Base-by-base conservation (phyloP, 2,797 vertebrate species). In the Taeniopygia guttata region DNA sequence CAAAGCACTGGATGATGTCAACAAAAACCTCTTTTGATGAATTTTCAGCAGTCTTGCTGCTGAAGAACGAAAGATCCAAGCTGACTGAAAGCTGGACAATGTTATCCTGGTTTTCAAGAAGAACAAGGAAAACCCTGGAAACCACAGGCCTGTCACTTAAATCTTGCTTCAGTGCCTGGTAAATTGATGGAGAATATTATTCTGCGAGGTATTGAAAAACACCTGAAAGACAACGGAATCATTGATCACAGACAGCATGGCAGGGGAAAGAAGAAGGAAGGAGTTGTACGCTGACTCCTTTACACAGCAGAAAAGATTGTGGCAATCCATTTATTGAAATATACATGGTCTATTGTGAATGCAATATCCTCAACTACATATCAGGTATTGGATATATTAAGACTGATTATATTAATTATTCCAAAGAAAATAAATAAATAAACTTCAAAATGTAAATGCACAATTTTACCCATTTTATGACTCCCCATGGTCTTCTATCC, bases 1-100 rank as follows among this genome's bases (percentile, higher is more conserved):
- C 42, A 48, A 62, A 42, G 18, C 0, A 0, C 11, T 48, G 14
- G 11, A 18, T 30, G 6, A 26, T 34, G 20, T 18, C 5, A 30
- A 21, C 26, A 30, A 46, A 46, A 60, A 30, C 2, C 4, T 46
- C 13, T 62, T 46, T 25, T 0, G 0, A 21, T 40, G 25, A 77
- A 34, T 34, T 86, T 86, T 86, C 40, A 77, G 6, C 8, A 46
- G 11, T 21, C 14, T 48, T 46, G 42, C 3, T 27, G 22, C 29
- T 79, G 34, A 79, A 46, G 42, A 55, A 9, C n/a, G 66, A 62
- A 34, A 54, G 4, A 11, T 30, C 13, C 7, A 25, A 69, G 16
- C 16, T 69, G 48, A 40, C 17, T 30, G 20, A 9, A 76, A 54
- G 5, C 29, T 69, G 25, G 23, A 11, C n/a, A 77, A 17, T 40